Percentiles rank a stretch among this genome's conserved stretches.
These are phyloP conservation scores for Gymnothorax javanicus DNA, from an alignment of 2,797 vertebrate genomes.

Conservation along the genomic window DNA sequence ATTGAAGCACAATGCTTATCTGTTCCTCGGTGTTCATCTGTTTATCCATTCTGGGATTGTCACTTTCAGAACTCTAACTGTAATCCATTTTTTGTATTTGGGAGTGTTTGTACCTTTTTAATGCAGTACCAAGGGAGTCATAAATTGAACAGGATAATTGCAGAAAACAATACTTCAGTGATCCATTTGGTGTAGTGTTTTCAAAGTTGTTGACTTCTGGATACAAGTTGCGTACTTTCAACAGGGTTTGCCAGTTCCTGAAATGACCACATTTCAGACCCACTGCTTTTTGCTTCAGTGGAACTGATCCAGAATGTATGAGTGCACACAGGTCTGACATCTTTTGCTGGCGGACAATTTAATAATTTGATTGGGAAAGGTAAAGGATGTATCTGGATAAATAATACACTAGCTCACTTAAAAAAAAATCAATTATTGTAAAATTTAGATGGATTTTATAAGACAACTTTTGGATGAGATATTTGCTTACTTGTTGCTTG, in stretches of 20 bases:
- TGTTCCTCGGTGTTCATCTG: background rate
- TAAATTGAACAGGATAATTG: background rate
- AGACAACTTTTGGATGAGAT: background rate
- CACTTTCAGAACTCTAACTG: background rate
- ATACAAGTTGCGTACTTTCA: no score
- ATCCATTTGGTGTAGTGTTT: background rate
- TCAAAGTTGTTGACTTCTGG: background rate
- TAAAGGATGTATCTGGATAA: background rate
- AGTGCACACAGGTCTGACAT: background rate
- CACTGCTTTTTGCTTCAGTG: no score
- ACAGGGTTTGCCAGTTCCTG: no score
- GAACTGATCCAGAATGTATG: background rate
- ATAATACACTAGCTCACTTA: no score
- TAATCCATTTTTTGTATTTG: background rate
- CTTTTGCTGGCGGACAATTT: background rate
- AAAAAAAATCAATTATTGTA: background rate
- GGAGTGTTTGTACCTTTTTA: background rate
- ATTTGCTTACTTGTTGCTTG: background rate
- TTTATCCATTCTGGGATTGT: background rate
- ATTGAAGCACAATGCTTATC: background rate
- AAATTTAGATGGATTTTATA: background rate
- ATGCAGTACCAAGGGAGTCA: background rate
- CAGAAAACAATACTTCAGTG: background rate
- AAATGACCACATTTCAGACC: no score
- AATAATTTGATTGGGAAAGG: background rate